Base-by-base conservation (phyloP, 64 coral and sea anemone species). In the Montipora foliosa region DNA sequence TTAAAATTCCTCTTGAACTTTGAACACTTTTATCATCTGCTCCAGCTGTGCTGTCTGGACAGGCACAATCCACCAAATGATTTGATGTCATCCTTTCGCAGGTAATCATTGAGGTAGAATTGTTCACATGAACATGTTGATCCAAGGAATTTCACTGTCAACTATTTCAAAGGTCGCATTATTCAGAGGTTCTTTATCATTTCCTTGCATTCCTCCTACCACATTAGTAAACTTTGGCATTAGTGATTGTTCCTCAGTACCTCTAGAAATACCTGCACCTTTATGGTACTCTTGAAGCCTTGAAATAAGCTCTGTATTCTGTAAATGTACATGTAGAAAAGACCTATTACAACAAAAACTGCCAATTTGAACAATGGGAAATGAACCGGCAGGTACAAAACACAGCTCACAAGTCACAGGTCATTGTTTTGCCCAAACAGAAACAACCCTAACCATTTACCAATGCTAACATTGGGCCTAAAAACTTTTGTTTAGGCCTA, bases 261-360 rank as follows among this genome's bases (percentile, higher is more conserved):
- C 70, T 21, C 49, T 52, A 11, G 50, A 67, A 29, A n/a, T 60
- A 22, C 14, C 11, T 6, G 6, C 24, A 14, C 48, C 47, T 17
- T 7, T 47, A 49, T 94, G 75, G 44, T 84, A 15, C 57, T 67
- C 87, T 82, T 80, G 79, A 62, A 94, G 92, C 51, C 87, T 94
- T 68, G 48, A 44, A 7, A 94, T 64, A 44, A 94, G 73, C 8
- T 89, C 92, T 17, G 64, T 50, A 94, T 94, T 94, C 92, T 94
- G 69, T 6, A 66, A 59, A 45, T 64, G 14, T 4, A 64, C 4
- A 4, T 64, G 61, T 12, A 64, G 14, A 14, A 57, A 57, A 57
- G 11, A 6, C 0, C 6, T 57, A 8, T 57, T 57, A 57, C 11
- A 8, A 11, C 6, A 57, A 57, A 8, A 8, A 0, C 11, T 37